Percentiles rank a stretch among this genome's conserved stretches.
phyloP scores from a whole-genome alignment of 2,888 invertebrate species.

The Tinea pellionella region DNA sequence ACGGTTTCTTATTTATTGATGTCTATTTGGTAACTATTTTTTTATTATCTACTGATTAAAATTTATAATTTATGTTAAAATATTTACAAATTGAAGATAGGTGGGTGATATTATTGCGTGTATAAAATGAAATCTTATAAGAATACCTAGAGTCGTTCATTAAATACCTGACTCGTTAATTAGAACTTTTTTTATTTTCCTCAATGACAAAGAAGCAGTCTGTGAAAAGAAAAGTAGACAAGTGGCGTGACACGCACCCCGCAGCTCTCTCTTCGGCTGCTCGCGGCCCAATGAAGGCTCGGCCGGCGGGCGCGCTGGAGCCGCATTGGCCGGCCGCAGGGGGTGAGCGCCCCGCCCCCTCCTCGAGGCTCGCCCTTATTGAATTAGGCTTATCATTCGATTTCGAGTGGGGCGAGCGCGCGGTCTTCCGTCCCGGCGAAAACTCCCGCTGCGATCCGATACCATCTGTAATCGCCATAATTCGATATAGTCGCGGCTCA shows the following conservation, averaged over 20 bases:
- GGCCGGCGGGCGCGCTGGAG: conserved; percentile 39
- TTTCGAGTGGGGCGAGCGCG: conserved; percentile 66
- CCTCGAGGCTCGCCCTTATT: conserved; percentile 74
- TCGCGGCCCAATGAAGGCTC: conserved; percentile 36
- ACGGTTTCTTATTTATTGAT: too few relatives aligned
- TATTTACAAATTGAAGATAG: too few relatives aligned
- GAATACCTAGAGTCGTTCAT: conserved; percentile 50
- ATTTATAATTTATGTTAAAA: too few relatives aligned
- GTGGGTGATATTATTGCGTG: neutral
- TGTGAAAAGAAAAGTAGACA: conserved; percentile 70
- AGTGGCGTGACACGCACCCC: conserved; percentile 68
- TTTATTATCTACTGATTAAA: too few relatives aligned
- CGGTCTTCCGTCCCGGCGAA: conserved; percentile 56
- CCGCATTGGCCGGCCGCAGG: conserved; percentile 32
- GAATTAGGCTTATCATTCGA: conserved; percentile 84
- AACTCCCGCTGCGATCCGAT: conserved; percentile 55
- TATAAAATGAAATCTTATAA: conserved; percentile 3
- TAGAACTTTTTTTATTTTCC: conserved; percentile 70
- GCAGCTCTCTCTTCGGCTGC: conserved; percentile 23
- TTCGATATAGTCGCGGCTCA: conserved; percentile 59
- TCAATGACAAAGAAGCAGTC: conserved; percentile 70
- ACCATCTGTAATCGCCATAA: conserved; percentile 66
- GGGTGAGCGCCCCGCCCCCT: conserved; percentile 60
- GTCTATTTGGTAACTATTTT: too few relatives aligned
- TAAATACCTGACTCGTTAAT: conserved; percentile 68